Evolutionary conservation across 2,888 invertebrate genomes (phyloP).

Genomic region (Mythimna pallens): DNA sequence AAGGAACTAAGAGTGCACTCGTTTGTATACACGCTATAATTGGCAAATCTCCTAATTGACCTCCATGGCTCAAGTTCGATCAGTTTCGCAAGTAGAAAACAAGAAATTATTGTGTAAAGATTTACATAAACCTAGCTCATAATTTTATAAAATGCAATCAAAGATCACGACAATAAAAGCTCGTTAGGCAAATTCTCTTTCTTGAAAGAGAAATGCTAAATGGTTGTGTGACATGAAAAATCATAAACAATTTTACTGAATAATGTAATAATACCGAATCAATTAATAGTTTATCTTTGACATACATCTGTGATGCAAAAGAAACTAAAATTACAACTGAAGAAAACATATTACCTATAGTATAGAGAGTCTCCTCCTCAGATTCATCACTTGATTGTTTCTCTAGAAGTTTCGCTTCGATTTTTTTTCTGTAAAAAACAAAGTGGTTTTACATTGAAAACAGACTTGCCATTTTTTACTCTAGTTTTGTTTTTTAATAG

Average conservation of each 20-base stretch:
- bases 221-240: neutral
- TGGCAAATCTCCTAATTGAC: too few species aligned
- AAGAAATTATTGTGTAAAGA: too few species aligned
- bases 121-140: too few species aligned
- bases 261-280: too few species aligned
- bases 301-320: neutral
- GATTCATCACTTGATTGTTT: constrained; percentile 89
- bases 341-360: constrained; percentile 77
- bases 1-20: too few species aligned
- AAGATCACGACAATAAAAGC: too few species aligned
- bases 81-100: too few species aligned
- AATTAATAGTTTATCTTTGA: neutral
- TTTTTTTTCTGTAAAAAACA: constrained; percentile 84
- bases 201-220: neutral
- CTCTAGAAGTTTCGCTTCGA: constrained; percentile 89
- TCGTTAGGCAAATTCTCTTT: neutral
- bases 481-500: neutral
- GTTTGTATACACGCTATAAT: too few species aligned
- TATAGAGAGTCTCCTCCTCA: constrained; percentile 87
- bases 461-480: neutral
- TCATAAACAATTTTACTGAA: too few species aligned
- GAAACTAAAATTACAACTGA: neutral
- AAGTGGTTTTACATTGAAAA: neutral
- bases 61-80: too few species aligned
- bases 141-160: too few species aligned